Conservation (phyloP, 1,140 invertebrate species). For the Campoletis sonorensis region DNA sequence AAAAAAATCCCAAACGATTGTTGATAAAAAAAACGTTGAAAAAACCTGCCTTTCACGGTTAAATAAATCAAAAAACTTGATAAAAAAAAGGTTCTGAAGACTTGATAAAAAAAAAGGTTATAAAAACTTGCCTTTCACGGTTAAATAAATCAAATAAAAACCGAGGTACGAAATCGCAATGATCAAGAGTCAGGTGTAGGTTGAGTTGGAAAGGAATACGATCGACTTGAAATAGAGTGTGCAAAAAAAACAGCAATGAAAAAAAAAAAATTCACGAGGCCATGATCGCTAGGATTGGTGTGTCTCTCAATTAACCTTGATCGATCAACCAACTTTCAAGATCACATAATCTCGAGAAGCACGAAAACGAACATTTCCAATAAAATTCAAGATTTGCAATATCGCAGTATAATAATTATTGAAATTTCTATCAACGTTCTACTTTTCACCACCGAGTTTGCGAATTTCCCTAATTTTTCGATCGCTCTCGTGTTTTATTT, state of each 20-base stretch:
- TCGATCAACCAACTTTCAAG: not conserved
- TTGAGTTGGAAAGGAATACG: not conserved
- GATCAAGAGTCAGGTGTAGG: not conserved
- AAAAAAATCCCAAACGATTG: too few species aligned
- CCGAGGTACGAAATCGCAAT: not conserved
- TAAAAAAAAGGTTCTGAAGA: too few species aligned
- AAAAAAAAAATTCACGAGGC: not conserved
- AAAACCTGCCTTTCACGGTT: too few species aligned
- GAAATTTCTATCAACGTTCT: not conserved
- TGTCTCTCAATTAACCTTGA: not conserved
- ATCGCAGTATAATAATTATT: not conserved
- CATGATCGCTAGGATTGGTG: not conserved
- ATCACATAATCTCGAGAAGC: not conserved
- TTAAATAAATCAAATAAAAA: not conserved
- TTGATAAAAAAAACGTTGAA: too few species aligned
- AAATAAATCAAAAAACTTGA: not conserved
- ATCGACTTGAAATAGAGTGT: not conserved
- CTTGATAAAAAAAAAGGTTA: too few species aligned
- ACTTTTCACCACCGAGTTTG: not conserved
- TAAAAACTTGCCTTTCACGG: too few species aligned
- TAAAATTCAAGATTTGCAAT: not conserved
- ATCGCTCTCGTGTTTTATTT: not conserved
- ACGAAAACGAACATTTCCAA: not conserved
- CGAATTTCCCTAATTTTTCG: not conserved
- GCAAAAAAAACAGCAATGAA: not conserved